Evolutionary conservation across 2,797 vertebrate species (phyloP).

Genomic region (Simalia tracyae): DNA sequence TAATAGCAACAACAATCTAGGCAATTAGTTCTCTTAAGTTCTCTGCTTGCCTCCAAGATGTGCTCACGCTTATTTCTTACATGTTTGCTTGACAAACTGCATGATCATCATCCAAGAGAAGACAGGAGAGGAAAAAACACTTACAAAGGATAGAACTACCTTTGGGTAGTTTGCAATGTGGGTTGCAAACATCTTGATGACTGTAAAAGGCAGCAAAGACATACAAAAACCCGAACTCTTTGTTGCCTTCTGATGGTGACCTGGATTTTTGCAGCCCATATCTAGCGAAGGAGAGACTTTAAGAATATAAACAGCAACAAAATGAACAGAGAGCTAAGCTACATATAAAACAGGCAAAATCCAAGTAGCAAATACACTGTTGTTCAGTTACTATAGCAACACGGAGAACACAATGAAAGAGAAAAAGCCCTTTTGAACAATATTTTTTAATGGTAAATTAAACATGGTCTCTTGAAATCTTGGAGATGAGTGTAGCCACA

Average conservation of each 20-base stretch:
- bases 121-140: conserved; percentile 50
- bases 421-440: conserved; percentile 55
- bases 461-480: conserved; percentile 63
- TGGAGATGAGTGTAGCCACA: conserved; percentile 53
- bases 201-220: neutral
- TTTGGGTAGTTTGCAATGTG: neutral
- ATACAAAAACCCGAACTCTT: neutral
- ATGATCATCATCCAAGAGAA: conserved; percentile 57
- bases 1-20: neutral
- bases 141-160: conserved; percentile 39
- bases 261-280: neutral
- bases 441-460: conserved; percentile 73
- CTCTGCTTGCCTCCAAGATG: conserved; percentile 23
- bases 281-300: conserved; percentile 56
- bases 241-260: neutral
- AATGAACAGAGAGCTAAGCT: conserved; percentile 78
- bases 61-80: conserved; percentile 55
- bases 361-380: conserved; percentile 81
- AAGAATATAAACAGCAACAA: conserved; percentile 75
- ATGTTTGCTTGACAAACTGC: conserved; percentile 48
- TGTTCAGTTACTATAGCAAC: conserved; percentile 80
- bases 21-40: neutral
- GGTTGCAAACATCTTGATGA: neutral
- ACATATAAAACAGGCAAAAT: conserved; percentile 75
- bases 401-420: conserved; percentile 76